Percentiles rank a stretch among this genome's conserved stretches.
Evolutionary conservation across 2,888 invertebrate genomes (phyloP).

Genomic region (Cynaeus angustus): DNA sequence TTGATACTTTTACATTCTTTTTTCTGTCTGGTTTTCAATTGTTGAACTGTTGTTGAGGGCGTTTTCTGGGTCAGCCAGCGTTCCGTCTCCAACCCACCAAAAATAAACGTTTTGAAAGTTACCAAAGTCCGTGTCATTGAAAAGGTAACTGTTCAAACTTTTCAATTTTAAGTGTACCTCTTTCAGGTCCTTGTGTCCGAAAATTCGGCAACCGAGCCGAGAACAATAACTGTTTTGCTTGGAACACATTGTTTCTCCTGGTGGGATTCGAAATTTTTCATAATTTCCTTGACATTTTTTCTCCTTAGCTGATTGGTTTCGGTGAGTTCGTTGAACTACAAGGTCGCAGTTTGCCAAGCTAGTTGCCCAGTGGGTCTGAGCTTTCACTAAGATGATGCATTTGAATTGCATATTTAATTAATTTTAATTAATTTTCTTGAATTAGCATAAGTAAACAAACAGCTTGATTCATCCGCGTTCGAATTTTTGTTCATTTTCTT

Average conservation of each 20-base stretch:
- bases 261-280: conserved; percentile 29
- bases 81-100: conserved; percentile 2
- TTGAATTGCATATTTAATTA: conserved; percentile 40
- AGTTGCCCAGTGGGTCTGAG: conserved; percentile 45
- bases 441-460: conserved; percentile 50
- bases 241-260: background rate
- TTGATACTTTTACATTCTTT: too few relatives aligned
- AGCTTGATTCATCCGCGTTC: background rate
- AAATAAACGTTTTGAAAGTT: conserved; percentile 41
- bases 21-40: too few relatives aligned
- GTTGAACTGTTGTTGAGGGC: too few relatives aligned
- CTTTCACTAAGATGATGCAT: conserved; percentile 48
- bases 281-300: conserved; percentile 39
- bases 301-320: conserved; percentile 11
- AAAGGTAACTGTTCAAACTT: background rate
- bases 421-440: conserved; percentile 37
- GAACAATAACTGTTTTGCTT: too few relatives aligned
- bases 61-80: conserved; percentile 36
- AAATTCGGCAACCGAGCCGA: too few relatives aligned
- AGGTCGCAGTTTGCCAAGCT: conserved; percentile 35
- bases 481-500: conserved; percentile 8
- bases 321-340: conserved; percentile 46
- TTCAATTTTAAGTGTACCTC: background rate
- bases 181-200: too few relatives aligned
- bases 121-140: conserved; percentile 42